phyloP scores from a whole-genome alignment of 2,888 invertebrate species.

The Acutogordius australiensis region DNA sequence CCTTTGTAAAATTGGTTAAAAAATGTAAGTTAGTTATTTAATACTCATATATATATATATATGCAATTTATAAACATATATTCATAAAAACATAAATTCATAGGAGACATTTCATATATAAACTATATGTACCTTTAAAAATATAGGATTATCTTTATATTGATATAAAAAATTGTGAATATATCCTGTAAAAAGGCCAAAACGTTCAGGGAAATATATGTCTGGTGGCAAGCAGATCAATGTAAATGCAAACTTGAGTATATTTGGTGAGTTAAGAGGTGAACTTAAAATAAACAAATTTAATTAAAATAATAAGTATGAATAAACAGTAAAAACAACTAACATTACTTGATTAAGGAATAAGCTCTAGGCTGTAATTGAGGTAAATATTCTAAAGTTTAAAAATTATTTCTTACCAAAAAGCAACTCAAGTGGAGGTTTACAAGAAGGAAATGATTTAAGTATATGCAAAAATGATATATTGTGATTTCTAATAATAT shows the following conservation, averaged over 20 bases:
- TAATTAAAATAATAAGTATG: not conserved
- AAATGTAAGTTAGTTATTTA: too few species aligned
- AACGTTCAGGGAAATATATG: not conserved
- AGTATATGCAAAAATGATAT: slow-evolving; percentile 2
- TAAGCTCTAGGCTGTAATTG: slow-evolving; percentile 10
- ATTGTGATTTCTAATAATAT: not conserved
- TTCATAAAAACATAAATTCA: too few species aligned
- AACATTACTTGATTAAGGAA: not conserved
- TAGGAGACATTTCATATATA: too few species aligned
- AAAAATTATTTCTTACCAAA: not conserved
- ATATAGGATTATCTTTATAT: too few species aligned
- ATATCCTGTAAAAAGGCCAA: not conserved
- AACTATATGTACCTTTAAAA: too few species aligned
- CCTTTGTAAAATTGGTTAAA: too few species aligned
- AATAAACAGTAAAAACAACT: not conserved
- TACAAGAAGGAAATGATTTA: not conserved
- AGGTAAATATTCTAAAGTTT: slow-evolving; percentile 4
- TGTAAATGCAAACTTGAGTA: not conserved
- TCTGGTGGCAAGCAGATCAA: not conserved
- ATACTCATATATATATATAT: too few species aligned
- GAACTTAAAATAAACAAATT: not conserved
- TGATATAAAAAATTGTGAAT: too few species aligned
- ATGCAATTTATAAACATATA: too few species aligned
- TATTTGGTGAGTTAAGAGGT: not conserved
- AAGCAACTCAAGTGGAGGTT: not conserved